phyloP scores from a whole-genome alignment of 2,113 vertebrate species.

The Cololabis saira region DNA sequence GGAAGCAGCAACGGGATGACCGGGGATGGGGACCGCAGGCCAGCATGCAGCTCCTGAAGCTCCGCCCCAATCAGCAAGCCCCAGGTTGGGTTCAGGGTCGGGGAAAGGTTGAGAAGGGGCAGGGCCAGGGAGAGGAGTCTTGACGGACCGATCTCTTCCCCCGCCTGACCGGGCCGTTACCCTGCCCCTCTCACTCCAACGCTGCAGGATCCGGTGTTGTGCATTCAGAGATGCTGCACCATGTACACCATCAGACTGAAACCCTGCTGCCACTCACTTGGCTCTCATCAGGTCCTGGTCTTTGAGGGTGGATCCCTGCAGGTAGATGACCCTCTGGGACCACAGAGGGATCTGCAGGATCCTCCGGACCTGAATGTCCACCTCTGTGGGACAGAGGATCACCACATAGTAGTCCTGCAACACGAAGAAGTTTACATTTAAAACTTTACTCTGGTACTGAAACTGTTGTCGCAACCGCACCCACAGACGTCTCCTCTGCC shows the following conservation, averaged over 20 bases:
- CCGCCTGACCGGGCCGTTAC: too few relatives aligned
- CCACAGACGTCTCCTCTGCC: neutral
- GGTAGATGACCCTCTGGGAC: conserved; percentile 98
- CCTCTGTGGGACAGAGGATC: conserved; percentile 96
- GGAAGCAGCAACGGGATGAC: too few relatives aligned
- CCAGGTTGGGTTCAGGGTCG: too few relatives aligned
- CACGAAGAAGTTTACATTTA: neutral
- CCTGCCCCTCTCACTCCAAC: too few relatives aligned
- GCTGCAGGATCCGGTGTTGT: too few relatives aligned
- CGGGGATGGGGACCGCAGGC: too few relatives aligned
- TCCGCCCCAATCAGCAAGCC: too few relatives aligned
- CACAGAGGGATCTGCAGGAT: conserved; percentile 97
- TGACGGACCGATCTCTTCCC: too few relatives aligned
- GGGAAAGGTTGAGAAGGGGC: too few relatives aligned
- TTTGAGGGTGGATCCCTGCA: conserved; percentile 96
- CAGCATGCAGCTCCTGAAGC: too few relatives aligned
- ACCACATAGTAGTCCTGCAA: conserved; percentile 97
- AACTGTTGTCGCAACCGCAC: neutral
- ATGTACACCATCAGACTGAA: neutral
- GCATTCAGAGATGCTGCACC: too few relatives aligned
- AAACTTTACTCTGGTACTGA: neutral
- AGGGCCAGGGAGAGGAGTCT: too few relatives aligned
- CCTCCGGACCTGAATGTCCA: conserved; percentile 95
- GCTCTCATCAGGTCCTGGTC: conserved; percentile 98
- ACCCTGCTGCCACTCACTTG: conserved; percentile 85